Percentiles rank a stretch among this genome's conserved stretches.
phyloP scores from a whole-genome alignment of 2,888 invertebrate genomes.

The Cataglyphis rosenhaueri region DNA sequence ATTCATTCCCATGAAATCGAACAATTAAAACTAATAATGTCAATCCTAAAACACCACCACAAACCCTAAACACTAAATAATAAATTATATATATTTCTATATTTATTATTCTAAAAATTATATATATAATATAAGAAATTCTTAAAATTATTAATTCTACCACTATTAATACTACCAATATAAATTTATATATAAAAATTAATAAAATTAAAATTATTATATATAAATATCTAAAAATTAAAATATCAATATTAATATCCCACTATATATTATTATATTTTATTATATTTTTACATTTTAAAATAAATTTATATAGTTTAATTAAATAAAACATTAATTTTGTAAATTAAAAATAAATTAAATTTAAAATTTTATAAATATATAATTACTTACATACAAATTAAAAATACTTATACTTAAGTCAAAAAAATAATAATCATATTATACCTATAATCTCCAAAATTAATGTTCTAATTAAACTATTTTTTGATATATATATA shows the following conservation, averaged over 20 bases:
- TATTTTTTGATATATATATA: conserved; percentile 88
- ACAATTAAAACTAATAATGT: neutral
- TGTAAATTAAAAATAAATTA: conserved; percentile 89
- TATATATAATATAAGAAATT: neutral
- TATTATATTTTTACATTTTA: too few species aligned
- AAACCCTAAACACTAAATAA: neutral
- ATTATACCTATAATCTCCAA: conserved; percentile 90
- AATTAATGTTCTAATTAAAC: conserved; percentile 90
- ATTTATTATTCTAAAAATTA: neutral
- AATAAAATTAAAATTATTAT: conserved; percentile 86
- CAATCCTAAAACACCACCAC: neutral
- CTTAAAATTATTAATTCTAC: too few species aligned
- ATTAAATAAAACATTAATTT: conserved; percentile 90
- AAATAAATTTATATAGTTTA: conserved; percentile 89
- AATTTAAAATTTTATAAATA: conserved; percentile 88
- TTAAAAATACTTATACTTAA: too few species aligned
- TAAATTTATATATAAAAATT: conserved; percentile 38
- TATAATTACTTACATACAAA: too few species aligned
- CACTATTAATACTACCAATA: too few species aligned
- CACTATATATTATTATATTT: too few species aligned
- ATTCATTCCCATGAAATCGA: neutral
- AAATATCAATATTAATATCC: conserved; percentile 87
- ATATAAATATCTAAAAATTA: conserved; percentile 86
- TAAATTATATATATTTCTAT: conserved; percentile 12
- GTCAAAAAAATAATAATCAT: too few species aligned